Conservation (phyloP, 2,113 vertebrate species). For the Cyphomyrus plagiostoma region DNA sequence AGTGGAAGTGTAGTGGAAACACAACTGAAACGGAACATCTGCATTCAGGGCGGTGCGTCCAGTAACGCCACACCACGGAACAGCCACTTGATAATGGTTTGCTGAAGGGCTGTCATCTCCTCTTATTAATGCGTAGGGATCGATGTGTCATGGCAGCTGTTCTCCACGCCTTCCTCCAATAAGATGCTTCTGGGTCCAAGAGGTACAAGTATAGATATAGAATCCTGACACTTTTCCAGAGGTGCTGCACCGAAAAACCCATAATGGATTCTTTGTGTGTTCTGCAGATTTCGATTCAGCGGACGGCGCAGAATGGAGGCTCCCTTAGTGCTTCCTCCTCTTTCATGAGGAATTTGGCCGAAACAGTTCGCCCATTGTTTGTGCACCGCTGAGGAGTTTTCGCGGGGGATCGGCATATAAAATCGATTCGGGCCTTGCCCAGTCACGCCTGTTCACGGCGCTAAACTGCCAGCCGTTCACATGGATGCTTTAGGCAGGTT, state of each 20-base stretch:
- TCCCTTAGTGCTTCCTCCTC: not conserved
- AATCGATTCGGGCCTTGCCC: constrained; percentile 24
- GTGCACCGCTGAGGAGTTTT: not conserved
- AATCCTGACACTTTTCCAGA: not conserved
- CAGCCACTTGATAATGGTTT: not conserved
- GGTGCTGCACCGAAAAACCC: not conserved
- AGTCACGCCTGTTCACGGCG: constrained; percentile 28
- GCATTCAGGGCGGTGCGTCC: not conserved
- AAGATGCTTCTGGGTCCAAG: not conserved
- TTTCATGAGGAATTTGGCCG: not conserved
- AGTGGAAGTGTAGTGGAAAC: not conserved
- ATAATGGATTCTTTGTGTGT: constrained; percentile 25
- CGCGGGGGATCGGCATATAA: constrained; percentile 22
- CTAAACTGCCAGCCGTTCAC: constrained; percentile 26
- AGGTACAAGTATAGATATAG: not conserved
- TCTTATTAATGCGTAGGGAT: not conserved
- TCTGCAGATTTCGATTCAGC: not conserved
- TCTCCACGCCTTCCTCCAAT: not conserved
- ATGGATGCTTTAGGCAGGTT: constrained; percentile 23
- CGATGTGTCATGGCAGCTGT: not conserved
- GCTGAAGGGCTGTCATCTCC: not conserved
- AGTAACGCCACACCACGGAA: not conserved
- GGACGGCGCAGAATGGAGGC: not conserved
- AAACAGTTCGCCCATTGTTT: constrained; percentile 19
- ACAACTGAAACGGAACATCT: not conserved